phyloP scores from a whole-genome alignment of 2,888 invertebrate genomes.

The Cenopis cana region DNA sequence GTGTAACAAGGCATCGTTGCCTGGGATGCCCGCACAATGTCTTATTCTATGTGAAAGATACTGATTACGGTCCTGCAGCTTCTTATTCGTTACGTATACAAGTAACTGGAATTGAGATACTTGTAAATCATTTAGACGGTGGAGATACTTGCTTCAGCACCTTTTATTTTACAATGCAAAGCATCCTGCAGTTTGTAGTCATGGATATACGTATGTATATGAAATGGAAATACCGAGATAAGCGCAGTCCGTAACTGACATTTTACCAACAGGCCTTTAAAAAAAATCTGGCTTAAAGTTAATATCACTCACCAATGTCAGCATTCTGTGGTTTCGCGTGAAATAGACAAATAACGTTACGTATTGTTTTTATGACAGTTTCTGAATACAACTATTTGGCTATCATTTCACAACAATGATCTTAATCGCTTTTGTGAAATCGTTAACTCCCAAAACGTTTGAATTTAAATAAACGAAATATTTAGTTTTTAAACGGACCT shows the following conservation, averaged over 20 bases:
- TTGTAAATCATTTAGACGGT: too few relatives aligned
- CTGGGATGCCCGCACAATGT: slow-evolving; percentile 17
- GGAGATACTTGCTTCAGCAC: too few relatives aligned
- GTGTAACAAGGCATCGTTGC: background rate
- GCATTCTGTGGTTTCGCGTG: background rate
- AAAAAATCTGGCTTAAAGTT: background rate
- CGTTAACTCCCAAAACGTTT: background rate
- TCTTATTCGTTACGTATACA: too few relatives aligned
- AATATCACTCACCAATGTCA: too few relatives aligned
- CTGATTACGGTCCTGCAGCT: too few relatives aligned
- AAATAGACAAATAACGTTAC: background rate
- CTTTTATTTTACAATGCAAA: too few relatives aligned
- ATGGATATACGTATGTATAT: background rate
- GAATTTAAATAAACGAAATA: background rate
- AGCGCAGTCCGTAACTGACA: background rate
- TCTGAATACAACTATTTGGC: background rate
- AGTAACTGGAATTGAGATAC: too few relatives aligned
- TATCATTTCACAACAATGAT: background rate
- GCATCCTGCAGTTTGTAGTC: too few relatives aligned
- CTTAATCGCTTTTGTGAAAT: background rate
- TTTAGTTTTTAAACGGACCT: slow-evolving; percentile 11
- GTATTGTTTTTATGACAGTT: background rate
- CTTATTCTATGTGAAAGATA: background rate
- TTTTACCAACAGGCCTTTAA: background rate
- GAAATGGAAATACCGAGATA: background rate